Base-by-base conservation (phyloP, 2,888 invertebrate species). In the Orthosia gracilis region DNA sequence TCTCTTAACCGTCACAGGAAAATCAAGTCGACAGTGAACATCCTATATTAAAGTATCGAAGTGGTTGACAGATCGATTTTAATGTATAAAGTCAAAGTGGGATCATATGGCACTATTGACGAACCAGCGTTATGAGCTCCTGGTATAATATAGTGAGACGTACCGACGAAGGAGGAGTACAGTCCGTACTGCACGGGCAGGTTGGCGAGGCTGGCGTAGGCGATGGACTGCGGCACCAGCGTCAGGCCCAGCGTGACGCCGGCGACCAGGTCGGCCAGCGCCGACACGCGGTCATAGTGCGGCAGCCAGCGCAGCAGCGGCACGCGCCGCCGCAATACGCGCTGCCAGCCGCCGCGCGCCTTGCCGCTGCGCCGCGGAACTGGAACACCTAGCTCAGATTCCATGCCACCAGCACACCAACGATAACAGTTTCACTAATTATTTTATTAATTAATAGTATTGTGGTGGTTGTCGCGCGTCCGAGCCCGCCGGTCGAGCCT, bases 151-250 rank as follows among this genome's bases (percentile, higher is more conserved):
- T 31, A n/a, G 18, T 7, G n/a, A 9, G 7, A 52, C 90, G 91
- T 87, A 92, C 98, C 98, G 93, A 99, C 97, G 92, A 99, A 99
- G 0, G 99, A 98, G 3, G 99, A 98, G 93, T 99, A 99, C 31
- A 99, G 97, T 0, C 99, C 99, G 95, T 98, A 99, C 97, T 99
- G 98, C 47, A 99, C 98, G 23, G 98, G 97, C 69, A 99, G 95
- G 63, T 98, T 98, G 17, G 99, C 99, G 63, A 99, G 96, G 65
- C 98, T 97, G 54, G 99, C 99, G 93, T 99, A 99, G 18, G 99
- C 99, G 87, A 99, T 98, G 87, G 98, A 98, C 95, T 99, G 99
- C 9, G 99, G 99, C 88, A 99, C 98, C 91, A 99, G 98, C 7
- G 99, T 99, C 69, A 99, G 96, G 0, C 99, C 99, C 15, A 99